Percentiles rank a stretch among this genome's conserved stretches.
phyloP scores from a whole-genome alignment of 2,797 vertebrate genomes.

The Manis javanica region DNA sequence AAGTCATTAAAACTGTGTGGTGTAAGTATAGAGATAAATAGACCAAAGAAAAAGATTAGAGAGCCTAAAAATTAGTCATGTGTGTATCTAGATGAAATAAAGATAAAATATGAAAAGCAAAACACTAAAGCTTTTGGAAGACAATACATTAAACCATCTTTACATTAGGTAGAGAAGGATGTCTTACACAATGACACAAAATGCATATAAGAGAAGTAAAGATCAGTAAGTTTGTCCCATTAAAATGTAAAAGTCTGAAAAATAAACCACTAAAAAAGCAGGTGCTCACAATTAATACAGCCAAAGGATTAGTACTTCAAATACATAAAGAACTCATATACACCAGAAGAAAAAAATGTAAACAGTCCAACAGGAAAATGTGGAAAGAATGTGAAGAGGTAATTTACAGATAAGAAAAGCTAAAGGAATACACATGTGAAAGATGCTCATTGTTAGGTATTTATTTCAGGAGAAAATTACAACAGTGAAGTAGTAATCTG shows the following conservation, averaged over 20 bases:
- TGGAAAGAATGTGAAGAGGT: not conserved
- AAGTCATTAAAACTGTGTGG: not conserved
- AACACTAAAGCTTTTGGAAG: not conserved
- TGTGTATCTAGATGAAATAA: not conserved
- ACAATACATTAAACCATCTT: not conserved
- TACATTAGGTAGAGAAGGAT: not conserved
- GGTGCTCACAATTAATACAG: not conserved
- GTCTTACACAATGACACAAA: not conserved
- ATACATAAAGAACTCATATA: not conserved
- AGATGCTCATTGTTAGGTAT: not conserved
- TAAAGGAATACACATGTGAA: not conserved
- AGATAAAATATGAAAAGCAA: not conserved
- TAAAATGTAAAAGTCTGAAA: slow-evolving; percentile 39
- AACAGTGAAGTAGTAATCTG: not conserved
- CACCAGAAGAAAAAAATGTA: not conserved
- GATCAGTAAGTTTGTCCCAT: not conserved
- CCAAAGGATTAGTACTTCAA: not conserved
- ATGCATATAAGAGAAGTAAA: not conserved
- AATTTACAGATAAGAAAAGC: not conserved
- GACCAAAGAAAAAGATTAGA: not conserved
- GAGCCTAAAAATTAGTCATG: not conserved
- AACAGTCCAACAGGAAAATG: not conserved
- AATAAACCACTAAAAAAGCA: not conserved
- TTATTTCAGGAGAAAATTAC: not conserved
- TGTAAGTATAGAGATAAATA: not conserved